phyloP scores from a whole-genome alignment of 2,113 vertebrate genomes.

The Psettodes erumei region DNA sequence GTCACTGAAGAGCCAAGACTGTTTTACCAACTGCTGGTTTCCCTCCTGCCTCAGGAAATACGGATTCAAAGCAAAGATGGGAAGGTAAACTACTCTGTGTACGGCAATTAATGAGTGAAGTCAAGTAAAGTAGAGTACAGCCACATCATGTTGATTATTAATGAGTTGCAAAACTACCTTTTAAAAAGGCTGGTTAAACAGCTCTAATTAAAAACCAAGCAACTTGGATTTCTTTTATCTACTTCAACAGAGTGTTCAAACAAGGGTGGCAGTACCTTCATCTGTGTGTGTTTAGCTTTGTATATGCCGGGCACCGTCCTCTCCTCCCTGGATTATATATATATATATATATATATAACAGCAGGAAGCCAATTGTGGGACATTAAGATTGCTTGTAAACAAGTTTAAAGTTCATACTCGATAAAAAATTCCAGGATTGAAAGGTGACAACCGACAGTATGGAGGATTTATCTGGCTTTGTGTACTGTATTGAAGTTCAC shows the following conservation, averaged over 20 bases:
- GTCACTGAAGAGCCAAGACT: not conserved
- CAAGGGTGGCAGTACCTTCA: too few relatives aligned
- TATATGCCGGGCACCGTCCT: not conserved
- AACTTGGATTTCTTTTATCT: not conserved
- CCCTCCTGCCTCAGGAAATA: not conserved
- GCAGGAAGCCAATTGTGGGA: not conserved
- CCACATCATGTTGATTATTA: not conserved
- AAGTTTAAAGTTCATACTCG: constrained; percentile 27
- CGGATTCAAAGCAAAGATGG: not conserved
- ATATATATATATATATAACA: not conserved
- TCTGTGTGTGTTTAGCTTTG: not conserved
- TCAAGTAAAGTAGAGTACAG: too few relatives aligned
- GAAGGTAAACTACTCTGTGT: not conserved
- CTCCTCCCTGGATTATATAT: too few relatives aligned
- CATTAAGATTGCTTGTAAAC: constrained; percentile 12
- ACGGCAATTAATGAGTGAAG: not conserved
- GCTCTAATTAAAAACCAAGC: not conserved
- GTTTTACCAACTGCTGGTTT: not conserved
- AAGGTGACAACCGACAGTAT: not conserved
- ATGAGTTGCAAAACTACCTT: not conserved
- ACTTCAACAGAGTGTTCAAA: not conserved
- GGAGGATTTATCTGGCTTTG: constrained; percentile 12
- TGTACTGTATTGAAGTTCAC: constrained; percentile 21
- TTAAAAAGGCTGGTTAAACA: not conserved
- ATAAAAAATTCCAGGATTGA: constrained; percentile 1